A percentile compares a stretch with the other conserved stretches of the same genome.
These are phyloP conservation scores for Phrynosoma platyrhinos DNA, from an alignment of 2,113 vertebrate species.

Conservation along the genomic window DNA sequence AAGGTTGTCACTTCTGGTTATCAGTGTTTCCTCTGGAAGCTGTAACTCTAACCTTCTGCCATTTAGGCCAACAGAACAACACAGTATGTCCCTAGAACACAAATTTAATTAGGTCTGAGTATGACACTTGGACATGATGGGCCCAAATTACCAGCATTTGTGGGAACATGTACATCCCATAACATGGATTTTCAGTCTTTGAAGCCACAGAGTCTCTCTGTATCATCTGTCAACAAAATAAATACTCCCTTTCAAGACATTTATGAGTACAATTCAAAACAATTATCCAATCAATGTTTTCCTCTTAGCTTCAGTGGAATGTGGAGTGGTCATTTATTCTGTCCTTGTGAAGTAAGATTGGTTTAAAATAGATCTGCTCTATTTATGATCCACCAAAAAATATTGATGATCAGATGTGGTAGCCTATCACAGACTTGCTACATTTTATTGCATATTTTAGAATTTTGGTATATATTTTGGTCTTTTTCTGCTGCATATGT, in stretches of 20 bases:
- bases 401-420: not conserved
- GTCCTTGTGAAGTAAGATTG: not conserved
- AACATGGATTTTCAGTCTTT: accelerated
- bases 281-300: not conserved
- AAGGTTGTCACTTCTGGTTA: slow-evolving; percentile 67
- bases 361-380: not conserved
- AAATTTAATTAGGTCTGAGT: slow-evolving; percentile 7
- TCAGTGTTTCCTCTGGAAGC: slow-evolving; percentile 39
- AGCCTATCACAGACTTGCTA: not conserved
- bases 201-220: not conserved
- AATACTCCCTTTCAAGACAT: not conserved
- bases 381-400: not conserved
- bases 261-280: not conserved
- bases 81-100: slow-evolving; percentile 11
- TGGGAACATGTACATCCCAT: not conserved
- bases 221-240: not conserved
- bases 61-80: not conserved
- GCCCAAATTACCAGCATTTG: not conserved
- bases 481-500: too few species aligned
- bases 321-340: not conserved
- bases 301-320: not conserved
- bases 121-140: not conserved
- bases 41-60: not conserved
- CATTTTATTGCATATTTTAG: too few species aligned
- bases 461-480: too few species aligned